These are phyloP conservation scores for Apodemia hepburni DNA, from an alignment of 2,888 invertebrate genomes.

Conservation along the genomic window DNA sequence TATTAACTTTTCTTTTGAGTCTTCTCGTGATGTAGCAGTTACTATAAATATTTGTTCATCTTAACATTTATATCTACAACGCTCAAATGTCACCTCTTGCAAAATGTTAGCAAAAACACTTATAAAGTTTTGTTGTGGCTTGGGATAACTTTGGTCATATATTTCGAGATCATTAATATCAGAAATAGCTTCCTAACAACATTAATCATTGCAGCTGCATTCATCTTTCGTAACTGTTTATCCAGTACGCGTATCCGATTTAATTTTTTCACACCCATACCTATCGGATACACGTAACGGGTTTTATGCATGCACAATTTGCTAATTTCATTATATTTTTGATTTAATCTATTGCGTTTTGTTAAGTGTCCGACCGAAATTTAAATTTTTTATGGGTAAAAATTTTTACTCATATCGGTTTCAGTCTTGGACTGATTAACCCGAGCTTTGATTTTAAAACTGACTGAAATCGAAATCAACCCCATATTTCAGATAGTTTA, in stretches of 20 bases:
- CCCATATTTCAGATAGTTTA: neutral
- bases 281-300: slow-evolving; percentile 22
- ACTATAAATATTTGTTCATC: slow-evolving; percentile 9
- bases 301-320: slow-evolving; percentile 37
- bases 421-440: neutral
- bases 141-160: slow-evolving; percentile 46
- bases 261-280: slow-evolving; percentile 5
- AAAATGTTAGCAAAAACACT: slow-evolving; percentile 41
- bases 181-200: slow-evolving; percentile 49
- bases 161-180: slow-evolving; percentile 46
- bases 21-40: neutral
- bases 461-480: neutral
- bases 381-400: neutral
- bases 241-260: slow-evolving; percentile 22
- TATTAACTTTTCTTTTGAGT: slow-evolving; percentile 6
- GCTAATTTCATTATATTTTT: slow-evolving; percentile 31
- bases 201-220: slow-evolving; percentile 73
- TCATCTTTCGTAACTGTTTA: slow-evolving; percentile 37
- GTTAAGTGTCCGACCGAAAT: neutral
- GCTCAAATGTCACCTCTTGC: slow-evolving; percentile 39
- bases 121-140: slow-evolving; percentile 77
- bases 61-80: slow-evolving; percentile 17
- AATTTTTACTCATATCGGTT: neutral
- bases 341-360: slow-evolving; percentile 19
- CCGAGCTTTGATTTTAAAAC: neutral